A percentile compares a stretch with the other conserved stretches of the same genome.
These are phyloP conservation scores for Littorina saxatilis DNA, from an alignment of 1,140 invertebrate genomes.

Conservation along the genomic window DNA sequence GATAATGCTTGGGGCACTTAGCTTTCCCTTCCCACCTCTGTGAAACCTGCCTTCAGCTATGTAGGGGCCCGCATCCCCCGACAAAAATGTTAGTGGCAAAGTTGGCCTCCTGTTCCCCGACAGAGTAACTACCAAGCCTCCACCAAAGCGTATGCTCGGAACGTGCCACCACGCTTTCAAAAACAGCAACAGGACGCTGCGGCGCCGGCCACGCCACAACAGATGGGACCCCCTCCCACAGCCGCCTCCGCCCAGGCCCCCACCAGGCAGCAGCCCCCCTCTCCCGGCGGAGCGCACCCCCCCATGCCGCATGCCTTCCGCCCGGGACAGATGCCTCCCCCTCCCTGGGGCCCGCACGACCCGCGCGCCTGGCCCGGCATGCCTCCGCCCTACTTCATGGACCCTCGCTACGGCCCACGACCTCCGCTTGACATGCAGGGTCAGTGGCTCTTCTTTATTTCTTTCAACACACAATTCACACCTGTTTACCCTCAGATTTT, in stretches of 20 bases:
- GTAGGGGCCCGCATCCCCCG: background rate
- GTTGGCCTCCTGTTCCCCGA: constrained; percentile 17
- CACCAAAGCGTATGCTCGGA: constrained; percentile 84
- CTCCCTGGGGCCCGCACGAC: constrained; percentile 67
- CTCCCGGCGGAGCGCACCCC: constrained; percentile 31
- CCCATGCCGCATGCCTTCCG: constrained; percentile 57
- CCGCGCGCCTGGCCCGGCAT: constrained; percentile 68
- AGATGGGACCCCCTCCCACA: constrained; percentile 42
- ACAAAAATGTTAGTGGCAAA: constrained; percentile 25
- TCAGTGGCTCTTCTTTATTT: constrained; percentile 35
- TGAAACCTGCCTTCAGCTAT: constrained; percentile 19
- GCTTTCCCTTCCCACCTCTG: too few species aligned
- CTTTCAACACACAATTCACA: background rate
- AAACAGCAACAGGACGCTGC: constrained; percentile 79
- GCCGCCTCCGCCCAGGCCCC: constrained; percentile 55
- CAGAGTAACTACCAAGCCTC: constrained; percentile 51
- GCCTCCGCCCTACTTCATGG: constrained; percentile 67
- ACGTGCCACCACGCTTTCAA: constrained; percentile 90
- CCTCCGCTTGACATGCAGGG: constrained; percentile 72
- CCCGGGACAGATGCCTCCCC: constrained; percentile 67
- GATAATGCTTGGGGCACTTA: too few species aligned
- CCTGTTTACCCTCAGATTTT: background rate
- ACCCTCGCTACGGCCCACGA: constrained; percentile 61
- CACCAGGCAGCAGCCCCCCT: constrained; percentile 50
- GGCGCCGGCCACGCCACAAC: constrained; percentile 22